Conservation (phyloP, 2,113 vertebrate genomes). For the Petrocephalus zakoni region DNA sequence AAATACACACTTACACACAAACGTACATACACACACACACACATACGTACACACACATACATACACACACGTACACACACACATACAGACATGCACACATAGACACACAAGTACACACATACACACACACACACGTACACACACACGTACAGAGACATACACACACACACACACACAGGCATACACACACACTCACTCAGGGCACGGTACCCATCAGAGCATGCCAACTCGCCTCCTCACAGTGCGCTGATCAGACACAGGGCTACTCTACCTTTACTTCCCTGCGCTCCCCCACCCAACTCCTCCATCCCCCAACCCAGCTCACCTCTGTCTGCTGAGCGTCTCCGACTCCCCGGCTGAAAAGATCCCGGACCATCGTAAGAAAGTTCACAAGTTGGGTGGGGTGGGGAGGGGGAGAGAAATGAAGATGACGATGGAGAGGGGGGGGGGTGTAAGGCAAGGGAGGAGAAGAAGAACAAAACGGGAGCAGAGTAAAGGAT, state of each 20-base stretch:
- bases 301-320: not conserved
- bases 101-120: not conserved
- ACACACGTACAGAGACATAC: not conserved
- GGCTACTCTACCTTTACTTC: not conserved
- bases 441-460: constrained; percentile 28
- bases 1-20: constrained; percentile 4
- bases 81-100: too few species aligned
- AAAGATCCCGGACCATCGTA: constrained; percentile 57
- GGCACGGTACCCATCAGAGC: not conserved
- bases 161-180: not conserved
- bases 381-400: constrained; percentile 36
- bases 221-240: not conserved
- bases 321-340: constrained; percentile 57
- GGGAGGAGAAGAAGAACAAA: not conserved
- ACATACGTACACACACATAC: not conserved
- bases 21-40: not conserved
- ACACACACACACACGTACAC: constrained; percentile 17
- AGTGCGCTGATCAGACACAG: not conserved
- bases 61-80: not conserved
- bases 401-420: constrained; percentile 18
- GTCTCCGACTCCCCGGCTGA: constrained; percentile 38
- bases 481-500: constrained; percentile 18
- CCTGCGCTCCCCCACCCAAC: not conserved
- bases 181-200: not conserved
- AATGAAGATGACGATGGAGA: constrained; percentile 32